These are phyloP conservation scores for Setophaga coronata DNA, from an alignment of 2,113 vertebrate genomes.

Conservation along the genomic window DNA sequence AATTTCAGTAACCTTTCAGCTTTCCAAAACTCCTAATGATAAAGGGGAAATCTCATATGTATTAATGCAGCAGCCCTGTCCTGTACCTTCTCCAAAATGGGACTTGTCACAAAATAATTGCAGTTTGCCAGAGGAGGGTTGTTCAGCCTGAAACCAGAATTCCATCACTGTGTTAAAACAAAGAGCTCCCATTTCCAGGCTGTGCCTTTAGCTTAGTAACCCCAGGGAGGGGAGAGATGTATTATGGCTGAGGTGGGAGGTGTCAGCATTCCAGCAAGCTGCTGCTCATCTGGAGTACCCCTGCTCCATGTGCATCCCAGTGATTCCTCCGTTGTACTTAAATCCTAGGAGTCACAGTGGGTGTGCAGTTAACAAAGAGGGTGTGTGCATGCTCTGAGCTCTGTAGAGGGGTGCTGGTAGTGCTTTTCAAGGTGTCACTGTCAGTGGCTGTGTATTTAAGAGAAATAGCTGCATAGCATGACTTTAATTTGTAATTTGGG, in stretches of 20 bases:
- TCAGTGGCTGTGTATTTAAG: neutral
- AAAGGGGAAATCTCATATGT: neutral
- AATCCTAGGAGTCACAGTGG: neutral
- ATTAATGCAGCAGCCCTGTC: neutral
- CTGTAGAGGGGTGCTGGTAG: neutral
- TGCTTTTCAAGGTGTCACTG: neutral
- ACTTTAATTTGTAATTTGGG: neutral
- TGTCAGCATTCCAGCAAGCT: neutral
- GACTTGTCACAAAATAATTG: neutral
- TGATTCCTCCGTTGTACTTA: neutral
- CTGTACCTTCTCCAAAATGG: neutral
- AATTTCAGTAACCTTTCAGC: neutral
- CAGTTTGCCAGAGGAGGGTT: neutral
- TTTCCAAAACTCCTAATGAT: neutral
- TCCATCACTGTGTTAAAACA: neutral
- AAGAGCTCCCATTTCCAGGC: neutral
- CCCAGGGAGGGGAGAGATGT: neutral
- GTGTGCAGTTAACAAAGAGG: neutral
- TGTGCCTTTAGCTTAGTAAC: neutral
- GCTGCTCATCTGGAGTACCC: neutral
- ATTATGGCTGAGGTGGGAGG: neutral
- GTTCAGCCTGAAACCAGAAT: neutral
- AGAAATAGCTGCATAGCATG: neutral
- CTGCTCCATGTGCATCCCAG: fast-evolving
- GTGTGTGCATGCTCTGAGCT: neutral